These are phyloP conservation scores for Syngnathus typhle DNA, from an alignment of 2,113 vertebrate genomes.

Conservation along the genomic window DNA sequence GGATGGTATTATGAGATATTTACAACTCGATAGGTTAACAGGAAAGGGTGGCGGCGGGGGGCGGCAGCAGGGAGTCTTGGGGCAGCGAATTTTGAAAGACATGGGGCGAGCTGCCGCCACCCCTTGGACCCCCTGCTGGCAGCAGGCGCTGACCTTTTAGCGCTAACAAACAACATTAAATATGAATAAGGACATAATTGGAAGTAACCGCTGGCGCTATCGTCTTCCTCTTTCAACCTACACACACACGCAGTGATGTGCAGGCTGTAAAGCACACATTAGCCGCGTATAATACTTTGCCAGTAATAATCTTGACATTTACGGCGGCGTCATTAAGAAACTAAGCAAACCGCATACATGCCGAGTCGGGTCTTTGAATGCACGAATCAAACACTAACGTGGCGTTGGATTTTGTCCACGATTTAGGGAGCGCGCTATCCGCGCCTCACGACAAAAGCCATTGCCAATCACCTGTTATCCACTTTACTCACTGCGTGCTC, in stretches of 20 bases:
- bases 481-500: too few species aligned
- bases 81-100: constrained; percentile 70
- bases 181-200: constrained; percentile 77
- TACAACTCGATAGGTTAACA: constrained; percentile 71
- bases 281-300: constrained; percentile 16
- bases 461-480: too few species aligned
- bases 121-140: constrained; percentile 7
- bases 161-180: constrained; percentile 77
- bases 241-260: neutral
- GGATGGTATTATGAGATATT: constrained; percentile 65
- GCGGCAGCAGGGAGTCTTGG: constrained; percentile 40
- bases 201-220: constrained; percentile 66
- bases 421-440: too few species aligned
- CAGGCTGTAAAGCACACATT: constrained; percentile 34
- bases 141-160: constrained; percentile 71
- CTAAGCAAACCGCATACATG: constrained; percentile 20
- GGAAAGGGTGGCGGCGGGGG: constrained; percentile 51
- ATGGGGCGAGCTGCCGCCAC: constrained; percentile 47
- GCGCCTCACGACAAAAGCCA: too few species aligned
- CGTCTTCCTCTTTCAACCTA: constrained; percentile 20
- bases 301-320: constrained; percentile 64
- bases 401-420: too few species aligned
- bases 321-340: constrained; percentile 25
- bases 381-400: constrained; percentile 8
- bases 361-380: constrained; percentile 7